phyloP scores from a whole-genome alignment of 2,113 vertebrate species.

The Serilophus lunatus region DNA sequence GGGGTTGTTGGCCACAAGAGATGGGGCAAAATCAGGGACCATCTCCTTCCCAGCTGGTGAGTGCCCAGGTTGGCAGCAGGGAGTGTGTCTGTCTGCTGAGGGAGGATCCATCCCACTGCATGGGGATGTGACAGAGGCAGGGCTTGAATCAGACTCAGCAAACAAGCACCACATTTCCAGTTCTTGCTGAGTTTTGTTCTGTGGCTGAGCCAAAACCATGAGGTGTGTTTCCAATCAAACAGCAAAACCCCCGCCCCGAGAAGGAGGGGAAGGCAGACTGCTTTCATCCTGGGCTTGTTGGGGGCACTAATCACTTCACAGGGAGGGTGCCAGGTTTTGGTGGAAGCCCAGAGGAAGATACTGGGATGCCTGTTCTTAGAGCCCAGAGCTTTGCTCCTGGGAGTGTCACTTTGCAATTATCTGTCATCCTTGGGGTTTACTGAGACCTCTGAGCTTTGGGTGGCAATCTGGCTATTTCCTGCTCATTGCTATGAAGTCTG shows the following conservation, averaged over 20 bases:
- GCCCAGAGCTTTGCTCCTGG: background rate
- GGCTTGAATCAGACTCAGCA: rapidly evolving
- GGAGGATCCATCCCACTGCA: background rate
- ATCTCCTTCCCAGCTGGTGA: background rate
- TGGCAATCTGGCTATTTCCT: background rate
- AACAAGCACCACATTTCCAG: background rate
- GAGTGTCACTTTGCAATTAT: background rate
- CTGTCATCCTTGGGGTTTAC: background rate
- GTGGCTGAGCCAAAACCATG: rapidly evolving
- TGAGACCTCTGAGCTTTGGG: background rate
- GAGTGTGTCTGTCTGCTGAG: background rate
- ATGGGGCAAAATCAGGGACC: background rate
- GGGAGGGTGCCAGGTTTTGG: background rate
- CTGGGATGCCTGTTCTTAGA: background rate
- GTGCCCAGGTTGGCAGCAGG: background rate
- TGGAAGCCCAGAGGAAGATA: background rate
- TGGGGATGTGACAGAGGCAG: background rate
- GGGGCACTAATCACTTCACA: background rate
- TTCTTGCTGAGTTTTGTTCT: background rate
- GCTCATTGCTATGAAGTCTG: background rate
- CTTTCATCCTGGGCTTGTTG: background rate
- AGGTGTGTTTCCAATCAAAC: background rate
- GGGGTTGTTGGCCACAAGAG: background rate
- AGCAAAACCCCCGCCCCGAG: background rate
- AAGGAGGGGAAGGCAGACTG: background rate